Percentiles rank a stretch among this genome's conserved stretches.
phyloP scores from a whole-genome alignment of 1,140 invertebrate genomes.

The Camponotus vicinus region DNA sequence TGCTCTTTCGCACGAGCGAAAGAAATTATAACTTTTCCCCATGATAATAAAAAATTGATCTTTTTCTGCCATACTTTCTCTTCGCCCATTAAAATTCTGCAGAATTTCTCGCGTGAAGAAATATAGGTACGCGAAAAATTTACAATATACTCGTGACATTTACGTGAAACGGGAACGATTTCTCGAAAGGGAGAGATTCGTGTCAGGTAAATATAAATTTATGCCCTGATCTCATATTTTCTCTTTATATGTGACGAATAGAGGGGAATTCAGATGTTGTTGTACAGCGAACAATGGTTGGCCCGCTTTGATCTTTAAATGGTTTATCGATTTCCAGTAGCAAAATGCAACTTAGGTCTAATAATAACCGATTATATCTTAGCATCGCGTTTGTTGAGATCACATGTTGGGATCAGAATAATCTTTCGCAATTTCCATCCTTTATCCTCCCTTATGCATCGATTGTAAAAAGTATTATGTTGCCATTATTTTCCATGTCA shows the following conservation, averaged over 20 bases:
- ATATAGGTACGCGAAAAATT: conserved; percentile 2
- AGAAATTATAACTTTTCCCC: conserved; percentile 22
- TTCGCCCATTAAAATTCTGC: conserved; percentile 1
- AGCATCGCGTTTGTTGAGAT: conserved; percentile 39
- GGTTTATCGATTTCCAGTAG: conserved; percentile 40
- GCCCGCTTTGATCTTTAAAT: conserved; percentile 40
- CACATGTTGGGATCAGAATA: conserved; percentile 42
- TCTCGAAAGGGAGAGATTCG: conserved; percentile 23
- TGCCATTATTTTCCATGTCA: conserved; percentile 16
- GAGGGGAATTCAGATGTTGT: not conserved
- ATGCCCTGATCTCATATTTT: conserved; percentile 6
- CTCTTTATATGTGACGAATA: not conserved
- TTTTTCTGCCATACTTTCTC: not conserved
- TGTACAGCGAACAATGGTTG: conserved; percentile 1
- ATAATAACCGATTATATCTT: conserved; percentile 55
- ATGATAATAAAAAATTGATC: conserved; percentile 51
- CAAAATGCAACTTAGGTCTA: conserved; percentile 33
- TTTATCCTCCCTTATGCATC: conserved; percentile 29
- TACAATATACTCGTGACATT: conserved; percentile 46
- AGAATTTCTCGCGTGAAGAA: not conserved
- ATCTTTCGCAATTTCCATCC: conserved; percentile 29
- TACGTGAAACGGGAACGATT: conserved; percentile 36
- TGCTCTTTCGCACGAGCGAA: not conserved
- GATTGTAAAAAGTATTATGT: conserved; percentile 6
- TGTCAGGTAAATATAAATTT: conserved; percentile 58